A percentile compares a stretch with the other conserved stretches of the same genome.
phyloP scores from a whole-genome alignment of 2,797 vertebrate genomes.

The Pelochelys cantorii region DNA sequence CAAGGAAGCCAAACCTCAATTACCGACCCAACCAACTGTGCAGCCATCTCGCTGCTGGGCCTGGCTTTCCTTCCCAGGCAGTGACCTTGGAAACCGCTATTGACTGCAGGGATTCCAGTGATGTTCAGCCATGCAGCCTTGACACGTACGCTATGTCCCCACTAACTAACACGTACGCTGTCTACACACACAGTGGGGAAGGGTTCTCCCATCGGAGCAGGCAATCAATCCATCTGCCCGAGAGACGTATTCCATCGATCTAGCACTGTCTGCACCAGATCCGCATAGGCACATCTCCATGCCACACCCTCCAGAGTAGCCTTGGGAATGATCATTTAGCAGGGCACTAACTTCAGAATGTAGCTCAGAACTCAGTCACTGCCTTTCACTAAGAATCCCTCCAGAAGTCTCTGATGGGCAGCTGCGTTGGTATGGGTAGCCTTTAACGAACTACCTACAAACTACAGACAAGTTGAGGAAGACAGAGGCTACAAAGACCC shows the following conservation, averaged over 20 bases:
- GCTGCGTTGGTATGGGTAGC: too few relatives aligned
- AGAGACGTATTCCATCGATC: neutral
- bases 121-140: neutral
- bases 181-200: neutral
- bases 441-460: too few relatives aligned
- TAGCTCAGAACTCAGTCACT: neutral
- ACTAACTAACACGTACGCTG: neutral
- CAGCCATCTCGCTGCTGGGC: constrained; percentile 12
- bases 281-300: too few relatives aligned
- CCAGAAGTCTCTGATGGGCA: neutral
- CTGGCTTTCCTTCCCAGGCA: neutral
- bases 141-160: too few relatives aligned
- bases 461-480: too few relatives aligned
- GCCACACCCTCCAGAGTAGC: too few relatives aligned
- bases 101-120: neutral
- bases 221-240: neutral
- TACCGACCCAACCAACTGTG: constrained; percentile 67
- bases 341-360: constrained; percentile 21
- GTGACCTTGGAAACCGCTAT: constrained; percentile 15
- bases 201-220: neutral
- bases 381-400: neutral
- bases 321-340: constrained; percentile 25
- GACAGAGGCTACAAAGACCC: too few relatives aligned
- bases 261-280: neutral
- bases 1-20: constrained; percentile 64